Evolutionary conservation across 2,113 vertebrate species (phyloP), one percentile per base, ranked within the genome.

Genomic region (Cathartes aura): DNA sequence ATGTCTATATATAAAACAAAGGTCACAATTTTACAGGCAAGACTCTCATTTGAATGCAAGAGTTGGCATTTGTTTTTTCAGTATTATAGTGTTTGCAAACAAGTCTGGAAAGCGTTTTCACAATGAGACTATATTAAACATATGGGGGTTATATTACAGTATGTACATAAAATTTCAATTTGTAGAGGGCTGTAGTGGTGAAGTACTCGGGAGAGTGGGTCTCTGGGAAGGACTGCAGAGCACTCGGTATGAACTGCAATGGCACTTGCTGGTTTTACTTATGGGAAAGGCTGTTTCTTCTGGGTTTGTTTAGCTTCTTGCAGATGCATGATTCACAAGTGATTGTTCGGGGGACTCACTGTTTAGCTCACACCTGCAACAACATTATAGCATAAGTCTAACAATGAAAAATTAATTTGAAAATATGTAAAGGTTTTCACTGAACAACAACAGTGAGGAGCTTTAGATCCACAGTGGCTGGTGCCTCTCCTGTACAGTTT

Each of bases 221-320:
- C 38, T 34, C 56, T 12, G 79, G 66, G 14, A 50, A 16, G 59
- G 76, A 11, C 4, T 16, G 47, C 22, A 16, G 29, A 73, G 68
- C 6, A 0, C 78, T 58, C 8, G 27, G 17, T 24, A 9, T 10
- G 5, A 8, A 6, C 11, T 4, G 12, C 3, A 18, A 24, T 13
- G 60, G 67, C 48, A 18, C 20, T 17, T 34, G 36, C 8, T 60
- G 71, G 9, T 11, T 43, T 16, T 21, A 6, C 27, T 30, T 8
- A 2, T 2, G 15, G 43, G 21, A 32, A 32, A 24, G 21, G 24
- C 55, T 43, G 17, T 8, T 58, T 8, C 38, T 67, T 14, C 45
- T 43, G 62, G 40, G 21, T 29, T 83, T 21, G 9, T 14, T 50
- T 6, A 22, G 68, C 21, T 48, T 52, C 56, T 32, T 36, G 38